Evolutionary conservation across 2,113 vertebrate species (phyloP).

Genomic region (Chaetorhynchus papuensis): DNA sequence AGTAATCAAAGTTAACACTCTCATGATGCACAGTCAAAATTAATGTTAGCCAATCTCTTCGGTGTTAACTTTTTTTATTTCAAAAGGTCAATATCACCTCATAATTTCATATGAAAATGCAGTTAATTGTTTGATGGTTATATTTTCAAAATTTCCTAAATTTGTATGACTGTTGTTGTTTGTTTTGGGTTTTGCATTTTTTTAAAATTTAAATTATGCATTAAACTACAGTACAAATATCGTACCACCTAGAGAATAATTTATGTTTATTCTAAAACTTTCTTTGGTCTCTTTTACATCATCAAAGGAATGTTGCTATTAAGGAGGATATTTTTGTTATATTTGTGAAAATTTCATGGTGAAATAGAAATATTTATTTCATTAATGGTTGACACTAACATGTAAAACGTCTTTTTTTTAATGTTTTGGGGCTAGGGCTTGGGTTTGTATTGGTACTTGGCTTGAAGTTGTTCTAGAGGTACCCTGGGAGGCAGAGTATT

Average conservation of each 20-base stretch:
- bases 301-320: background rate
- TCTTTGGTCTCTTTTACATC: background rate
- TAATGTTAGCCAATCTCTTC: background rate
- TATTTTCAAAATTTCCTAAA: background rate
- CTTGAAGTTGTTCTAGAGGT: background rate
- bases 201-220: background rate
- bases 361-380: background rate
- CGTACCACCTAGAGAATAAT: background rate
- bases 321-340: background rate
- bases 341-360: background rate
- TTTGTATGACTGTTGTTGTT: accelerated
- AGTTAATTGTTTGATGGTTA: background rate
- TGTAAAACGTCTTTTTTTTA: background rate
- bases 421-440: background rate
- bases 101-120: background rate
- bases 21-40: background rate
- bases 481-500: background rate
- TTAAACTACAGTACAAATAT: background rate
- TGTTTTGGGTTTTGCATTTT: background rate
- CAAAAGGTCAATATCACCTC: background rate
- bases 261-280: background rate
- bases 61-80: background rate
- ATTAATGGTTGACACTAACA: background rate
- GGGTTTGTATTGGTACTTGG: background rate
- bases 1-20: background rate